Evolutionary conservation across 2,797 vertebrate genomes (phyloP), one percentile per base, ranked within the genome.

Genomic region (Melanotaenia pygmaea): DNA sequence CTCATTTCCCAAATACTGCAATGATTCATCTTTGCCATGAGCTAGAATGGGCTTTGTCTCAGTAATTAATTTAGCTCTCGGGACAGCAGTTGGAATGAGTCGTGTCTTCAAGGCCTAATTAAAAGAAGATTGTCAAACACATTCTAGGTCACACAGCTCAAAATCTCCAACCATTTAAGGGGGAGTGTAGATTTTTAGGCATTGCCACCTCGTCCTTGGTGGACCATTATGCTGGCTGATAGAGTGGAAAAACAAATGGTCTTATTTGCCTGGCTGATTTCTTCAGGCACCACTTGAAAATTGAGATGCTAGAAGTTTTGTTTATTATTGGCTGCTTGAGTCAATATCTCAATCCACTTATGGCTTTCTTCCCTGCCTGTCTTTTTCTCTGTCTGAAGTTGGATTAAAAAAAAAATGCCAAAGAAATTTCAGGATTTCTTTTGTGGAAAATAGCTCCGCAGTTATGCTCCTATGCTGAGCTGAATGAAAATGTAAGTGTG

Each of bases 21-120:
- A 85, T 89, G 91, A 92, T 91, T 92, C 86, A 91, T 92, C 89
- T 86, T 80, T 82, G 86, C 89, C 84, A 85, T 73, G 77, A 90
- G 91, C 88, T 66, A 84, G 83, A 87, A 87, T 84, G 86, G 83
- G 89, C 87, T 92, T 92, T 92, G 89, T 93, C 86, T 89, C 85
- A 78, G 88, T 93, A 92, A 93, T 93, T 91, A 90, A 93, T 93
- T 92, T 89, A 89, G 86, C 91, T 91, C 89, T 89, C 70, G 86
- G 91, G 91, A 93, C 89, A 84, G 91, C 83, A 83, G 76, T 91
- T 88, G 88, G 89, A 92, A 90, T 79, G 85, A 91, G 86, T 86
- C 62, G 81, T 84, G 91, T 93, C 91, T 93, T 91, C 82, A 45
- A 90, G 90, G 89, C 87, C 89, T 91, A 90, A 92, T 93, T 92